These are phyloP conservation scores for Oreochromis spilurus DNA, from an alignment of 2,113 vertebrate species.

Conservation along the genomic window DNA sequence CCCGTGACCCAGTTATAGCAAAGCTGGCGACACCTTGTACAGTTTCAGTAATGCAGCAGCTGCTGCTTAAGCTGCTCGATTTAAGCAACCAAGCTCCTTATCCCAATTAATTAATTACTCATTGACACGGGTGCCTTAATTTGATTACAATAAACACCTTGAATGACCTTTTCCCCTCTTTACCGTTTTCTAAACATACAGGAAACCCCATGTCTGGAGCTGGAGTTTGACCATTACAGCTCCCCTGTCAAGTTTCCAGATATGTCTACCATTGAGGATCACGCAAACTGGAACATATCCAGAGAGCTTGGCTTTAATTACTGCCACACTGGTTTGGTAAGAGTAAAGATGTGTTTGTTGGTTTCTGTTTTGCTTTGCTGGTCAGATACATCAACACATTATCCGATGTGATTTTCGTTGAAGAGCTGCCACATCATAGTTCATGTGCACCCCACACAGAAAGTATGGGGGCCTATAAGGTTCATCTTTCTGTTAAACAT, in stretches of 20 bases:
- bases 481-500: not conserved
- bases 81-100: conserved; percentile 32
- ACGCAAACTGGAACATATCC: conserved; percentile 94
- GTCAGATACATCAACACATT: not conserved
- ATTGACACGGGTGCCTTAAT: conserved; percentile 4
- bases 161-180: not conserved
- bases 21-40: not conserved
- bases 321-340: conserved; percentile 89
- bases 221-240: conserved; percentile 98
- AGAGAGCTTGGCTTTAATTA: conserved; percentile 95
- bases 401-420: not conserved
- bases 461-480: not conserved
- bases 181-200: conserved; percentile 38
- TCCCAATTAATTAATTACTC: conserved; percentile 23
- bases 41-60: not conserved
- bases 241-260: conserved; percentile 94
- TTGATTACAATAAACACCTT: conserved; percentile 7
- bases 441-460: not conserved
- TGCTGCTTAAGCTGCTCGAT: conserved; percentile 10
- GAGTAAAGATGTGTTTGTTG: not conserved
- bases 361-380: not conserved
- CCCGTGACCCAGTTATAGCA: not conserved
- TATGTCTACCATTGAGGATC: conserved; percentile 89
- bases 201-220: conserved; percentile 97
- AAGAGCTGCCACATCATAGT: not conserved